Base-by-base conservation (phyloP, 2,888 invertebrate species). In the Carterocephalus palaemon region DNA sequence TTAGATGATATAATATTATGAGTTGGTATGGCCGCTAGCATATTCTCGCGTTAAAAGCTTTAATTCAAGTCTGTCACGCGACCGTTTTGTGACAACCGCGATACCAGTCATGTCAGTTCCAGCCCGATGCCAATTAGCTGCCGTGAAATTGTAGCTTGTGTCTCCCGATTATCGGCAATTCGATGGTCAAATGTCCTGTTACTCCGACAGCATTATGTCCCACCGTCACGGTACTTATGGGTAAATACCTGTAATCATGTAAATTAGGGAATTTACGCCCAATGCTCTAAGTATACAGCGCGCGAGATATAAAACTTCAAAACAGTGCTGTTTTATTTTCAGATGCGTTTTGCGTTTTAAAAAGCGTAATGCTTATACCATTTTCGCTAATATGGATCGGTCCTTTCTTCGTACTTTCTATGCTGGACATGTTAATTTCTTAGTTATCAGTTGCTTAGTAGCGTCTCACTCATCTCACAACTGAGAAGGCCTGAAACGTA, bases 161-260 rank as follows among this genome's bases (percentile, higher is more conserved):
- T 47, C 43, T 49, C 51, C 31, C 56, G 56, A 62, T 60, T 59
- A 56, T 53, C 56, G 43, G 67, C 67, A 75, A 71, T 75, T 73
- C 67, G 64, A 64, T 60, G 72, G 68, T 74, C 36, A 73, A 75
- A 70, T 55, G 57, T 54, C 53, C 54, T 55, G 55, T 54, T 48
- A 33, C 32, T 22, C 52, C 56, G 59, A 59, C 54, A 49, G 54
- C 46, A 49, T 49, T 63, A 54, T 56, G 52, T 45, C 48, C 49
- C 62, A 58, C 61, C 72, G 79, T 79, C 76, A 79, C 77, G 78
- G 75, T 71, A 49, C 54, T 65, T 68, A 64, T 54, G 47, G 60
- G 67, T 70, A 77, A 80, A 78, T 69, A 71, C 59, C 60, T 56
- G 67, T 70, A 72, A 78, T 80, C 72, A 78, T 74, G 70, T 63